Evolutionary conservation across 2,797 vertebrate genomes (phyloP).

Genomic region (Myripristis murdjan): DNA sequence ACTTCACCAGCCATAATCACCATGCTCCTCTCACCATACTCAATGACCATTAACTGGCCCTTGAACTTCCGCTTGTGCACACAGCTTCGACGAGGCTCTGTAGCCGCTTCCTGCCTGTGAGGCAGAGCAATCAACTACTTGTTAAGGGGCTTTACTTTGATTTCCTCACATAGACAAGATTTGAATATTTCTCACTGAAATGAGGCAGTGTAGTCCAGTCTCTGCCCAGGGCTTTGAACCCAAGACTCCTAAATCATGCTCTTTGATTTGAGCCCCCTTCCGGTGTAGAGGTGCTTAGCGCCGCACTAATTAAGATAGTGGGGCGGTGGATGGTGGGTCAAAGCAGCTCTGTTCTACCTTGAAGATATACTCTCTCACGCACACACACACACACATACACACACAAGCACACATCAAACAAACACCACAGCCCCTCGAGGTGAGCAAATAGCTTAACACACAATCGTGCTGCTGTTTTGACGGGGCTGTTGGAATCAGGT

Average conservation of each 20-base stretch:
- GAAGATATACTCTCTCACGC: constrained; percentile 67
- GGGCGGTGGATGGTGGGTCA: constrained; percentile 72
- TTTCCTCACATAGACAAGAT: constrained; percentile 82
- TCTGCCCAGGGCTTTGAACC: constrained; percentile 86
- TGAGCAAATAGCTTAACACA: constrained; percentile 78
- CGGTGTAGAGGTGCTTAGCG: constrained; percentile 84
- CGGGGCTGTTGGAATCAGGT: constrained; percentile 72
- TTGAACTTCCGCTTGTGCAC: constrained; percentile 75
- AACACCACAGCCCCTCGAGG: constrained; percentile 53
- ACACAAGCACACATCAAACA: constrained; percentile 15
- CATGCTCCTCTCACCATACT: constrained; percentile 47
- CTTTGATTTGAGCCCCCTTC: constrained; percentile 86
- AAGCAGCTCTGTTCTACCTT: constrained; percentile 71
- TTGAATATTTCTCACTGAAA: constrained; percentile 88
- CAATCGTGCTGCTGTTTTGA: constrained; percentile 70
- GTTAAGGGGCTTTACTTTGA: constrained; percentile 83
- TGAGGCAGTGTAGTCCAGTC: constrained; percentile 83
- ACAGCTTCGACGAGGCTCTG: constrained; percentile 62
- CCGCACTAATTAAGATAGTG: constrained; percentile 83
- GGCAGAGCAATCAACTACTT: constrained; percentile 79
- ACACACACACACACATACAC: constrained; percentile 21
- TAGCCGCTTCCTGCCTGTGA: constrained; percentile 75
- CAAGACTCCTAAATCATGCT: constrained; percentile 84
- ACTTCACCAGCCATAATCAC: constrained; percentile 71
- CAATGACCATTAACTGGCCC: constrained; percentile 82